Conservation (phyloP, 1,140 invertebrate genomes). For the Trichomalopsis sarcophagae region DNA sequence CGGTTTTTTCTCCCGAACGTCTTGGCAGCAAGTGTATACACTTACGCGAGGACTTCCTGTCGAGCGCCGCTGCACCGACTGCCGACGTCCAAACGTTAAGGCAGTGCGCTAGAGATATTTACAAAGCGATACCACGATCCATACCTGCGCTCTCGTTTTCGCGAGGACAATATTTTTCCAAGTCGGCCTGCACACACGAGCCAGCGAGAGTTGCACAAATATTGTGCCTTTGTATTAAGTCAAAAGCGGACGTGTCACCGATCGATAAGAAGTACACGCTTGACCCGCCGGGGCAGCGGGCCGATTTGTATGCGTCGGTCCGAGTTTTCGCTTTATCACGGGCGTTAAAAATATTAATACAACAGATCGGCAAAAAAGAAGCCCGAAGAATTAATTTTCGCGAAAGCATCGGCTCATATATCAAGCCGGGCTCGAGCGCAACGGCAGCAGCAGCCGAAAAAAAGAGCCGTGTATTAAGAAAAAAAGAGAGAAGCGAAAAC, state of each 20-base stretch:
- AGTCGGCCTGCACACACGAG: neutral
- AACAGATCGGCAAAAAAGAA: conserved; percentile 24
- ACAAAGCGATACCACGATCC: too few relatives aligned
- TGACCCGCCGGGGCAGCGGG: neutral
- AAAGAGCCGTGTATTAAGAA: conserved; percentile 3
- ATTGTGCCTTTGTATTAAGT: neutral
- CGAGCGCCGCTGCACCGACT: neutral
- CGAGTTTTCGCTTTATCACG: conserved; percentile 1
- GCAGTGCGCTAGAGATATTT: too few relatives aligned
- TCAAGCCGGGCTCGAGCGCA: conserved; percentile 9
- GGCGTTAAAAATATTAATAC: conserved; percentile 42
- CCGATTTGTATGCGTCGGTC: neutral
- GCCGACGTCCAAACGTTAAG: neutral
- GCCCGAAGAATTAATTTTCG: conserved; percentile 54
- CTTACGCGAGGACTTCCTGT: conserved; percentile 25
- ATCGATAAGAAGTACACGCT: neutral
- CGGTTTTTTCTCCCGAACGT: conserved; percentile 10
- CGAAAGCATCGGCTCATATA: conserved; percentile 41
- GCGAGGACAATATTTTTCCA: neutral
- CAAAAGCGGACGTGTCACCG: neutral
- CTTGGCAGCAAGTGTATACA: conserved; percentile 27
- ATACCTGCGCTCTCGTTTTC: neutral
- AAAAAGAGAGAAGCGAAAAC: neutral
- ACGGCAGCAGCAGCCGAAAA: neutral
- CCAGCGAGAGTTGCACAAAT: neutral